phyloP scores from a whole-genome alignment of 2,113 vertebrate genomes.

The Manacus vitellinus region DNA sequence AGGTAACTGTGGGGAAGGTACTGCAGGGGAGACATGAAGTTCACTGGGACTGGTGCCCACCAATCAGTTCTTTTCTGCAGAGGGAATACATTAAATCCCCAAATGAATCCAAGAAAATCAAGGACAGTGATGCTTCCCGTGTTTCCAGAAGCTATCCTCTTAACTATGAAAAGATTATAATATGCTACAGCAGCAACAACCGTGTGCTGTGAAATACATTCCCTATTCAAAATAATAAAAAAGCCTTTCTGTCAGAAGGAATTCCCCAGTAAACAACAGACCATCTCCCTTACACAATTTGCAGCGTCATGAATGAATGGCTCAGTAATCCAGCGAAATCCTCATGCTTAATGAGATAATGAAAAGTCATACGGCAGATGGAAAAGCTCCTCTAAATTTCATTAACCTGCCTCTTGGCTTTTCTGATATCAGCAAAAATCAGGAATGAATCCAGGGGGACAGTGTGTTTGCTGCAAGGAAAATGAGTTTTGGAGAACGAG shows the following conservation, averaged over 20 bases:
- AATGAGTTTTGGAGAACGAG: neutral
- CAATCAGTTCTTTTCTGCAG: neutral
- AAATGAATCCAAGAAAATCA: neutral
- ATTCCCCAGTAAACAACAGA: neutral
- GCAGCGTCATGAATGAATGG: neutral
- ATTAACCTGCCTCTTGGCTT: slow-evolving; percentile 9
- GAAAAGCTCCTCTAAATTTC: slow-evolving; percentile 15
- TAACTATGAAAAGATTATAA: neutral
- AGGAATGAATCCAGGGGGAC: neutral
- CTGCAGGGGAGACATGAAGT: neutral
- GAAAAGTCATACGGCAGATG: neutral
- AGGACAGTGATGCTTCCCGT: neutral
- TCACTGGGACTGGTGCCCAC: neutral
- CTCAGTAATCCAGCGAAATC: neutral
- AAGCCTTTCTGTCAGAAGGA: neutral
- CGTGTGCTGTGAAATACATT: neutral
- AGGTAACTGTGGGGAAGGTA: neutral
- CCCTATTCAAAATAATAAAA: neutral
- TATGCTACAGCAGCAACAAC: neutral
- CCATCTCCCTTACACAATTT: neutral
- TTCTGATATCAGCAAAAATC: neutral
- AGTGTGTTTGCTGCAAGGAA: neutral
- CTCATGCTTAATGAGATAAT: neutral
- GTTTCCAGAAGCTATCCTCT: neutral
- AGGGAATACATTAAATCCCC: neutral